Percentiles rank a stretch among this genome's conserved stretches.
Evolutionary conservation across 2,888 invertebrate species (phyloP).

Genomic region (Oxyscelio sp.): DNA sequence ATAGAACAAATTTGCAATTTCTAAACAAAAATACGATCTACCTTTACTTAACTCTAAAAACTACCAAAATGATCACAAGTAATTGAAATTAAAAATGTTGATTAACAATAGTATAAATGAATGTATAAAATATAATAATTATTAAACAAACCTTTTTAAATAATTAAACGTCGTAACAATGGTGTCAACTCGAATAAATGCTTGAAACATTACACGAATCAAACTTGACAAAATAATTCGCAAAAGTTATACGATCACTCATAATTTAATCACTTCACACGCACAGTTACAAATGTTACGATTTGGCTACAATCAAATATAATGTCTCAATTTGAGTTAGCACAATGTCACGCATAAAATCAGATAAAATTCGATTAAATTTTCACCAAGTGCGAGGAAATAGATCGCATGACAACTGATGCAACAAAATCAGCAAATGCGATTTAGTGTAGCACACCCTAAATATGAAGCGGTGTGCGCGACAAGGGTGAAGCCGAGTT

Average conservation of each 20-base stretch:
- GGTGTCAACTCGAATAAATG: slow-evolving; percentile 41
- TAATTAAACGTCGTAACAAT: neutral
- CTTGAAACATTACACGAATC: neutral
- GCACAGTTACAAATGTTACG: slow-evolving; percentile 5
- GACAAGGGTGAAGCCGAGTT: slow-evolving; percentile 79
- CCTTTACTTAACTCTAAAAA: too few relatives aligned
- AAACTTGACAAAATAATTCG: slow-evolving; percentile 11
- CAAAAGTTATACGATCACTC: slow-evolving; percentile 12
- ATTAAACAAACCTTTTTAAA: neutral
- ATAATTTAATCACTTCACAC: slow-evolving; percentile 39
- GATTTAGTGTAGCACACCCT: slow-evolving; percentile 56
- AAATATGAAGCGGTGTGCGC: slow-evolving; percentile 42
- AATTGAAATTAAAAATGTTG: too few relatives aligned
- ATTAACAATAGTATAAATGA: too few relatives aligned
- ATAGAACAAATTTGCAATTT: too few relatives aligned
- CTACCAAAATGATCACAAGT: too few relatives aligned
- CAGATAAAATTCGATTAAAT: neutral
- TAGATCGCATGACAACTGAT: neutral
- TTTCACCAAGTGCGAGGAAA: neutral
- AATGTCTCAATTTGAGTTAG: neutral
- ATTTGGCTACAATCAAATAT: neutral
- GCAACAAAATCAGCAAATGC: slow-evolving; percentile 21
- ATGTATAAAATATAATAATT: too few relatives aligned
- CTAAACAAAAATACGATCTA: too few relatives aligned
- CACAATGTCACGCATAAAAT: neutral